Base-by-base conservation (phyloP, 2,113 vertebrate genomes). In the Percopsis transmontana region DNA sequence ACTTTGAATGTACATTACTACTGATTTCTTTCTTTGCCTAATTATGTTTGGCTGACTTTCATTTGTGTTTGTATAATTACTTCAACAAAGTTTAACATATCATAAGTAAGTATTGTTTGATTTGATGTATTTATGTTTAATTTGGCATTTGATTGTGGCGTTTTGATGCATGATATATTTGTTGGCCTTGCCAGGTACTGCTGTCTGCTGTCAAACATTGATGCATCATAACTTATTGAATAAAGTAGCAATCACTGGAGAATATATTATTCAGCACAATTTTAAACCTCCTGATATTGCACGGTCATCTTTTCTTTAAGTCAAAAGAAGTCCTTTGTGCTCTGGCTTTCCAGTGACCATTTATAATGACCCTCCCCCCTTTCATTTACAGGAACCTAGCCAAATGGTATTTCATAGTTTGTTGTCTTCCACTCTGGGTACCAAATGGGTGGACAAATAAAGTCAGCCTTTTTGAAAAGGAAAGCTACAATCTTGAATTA, bases 241-340 rank as follows among this genome's bases (percentile, higher is more conserved):
- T 65, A 1, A 23, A 77, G 87, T 88, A 74, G 41, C 21, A 5
- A 74, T 78, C 87, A 89, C 88, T 90, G 88, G 83, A 88, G 21
- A 79, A 21, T 9, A 33, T 57, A 63, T 64, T 52, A 62, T 13
- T n/a, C 38, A 19, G 39, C 5, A 9, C 18, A 15, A 20, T 41
- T 10, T 58, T 33, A 71, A 52, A 21, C 18, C 11, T 52, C 20
- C 57, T 12, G 47, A 57, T 23, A 38, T 57, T 53, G 21, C 19
- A 13, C 11, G 23, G 3, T 54, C 21, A 15, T 8, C 27, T 33
- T 33, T 33, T 33, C 27, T 33, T 6, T 33, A 33, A 47, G 12
- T 6, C 11, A 33, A 8, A 18, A 3, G n/a, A 56, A 38, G 48
- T 42, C 15, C 24, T 66, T 2, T 41, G 51, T 41, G 54, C 1